These are phyloP conservation scores for Clarias macrocephalus DNA, from an alignment of 2,113 vertebrate genomes.

Conservation along the genomic window DNA sequence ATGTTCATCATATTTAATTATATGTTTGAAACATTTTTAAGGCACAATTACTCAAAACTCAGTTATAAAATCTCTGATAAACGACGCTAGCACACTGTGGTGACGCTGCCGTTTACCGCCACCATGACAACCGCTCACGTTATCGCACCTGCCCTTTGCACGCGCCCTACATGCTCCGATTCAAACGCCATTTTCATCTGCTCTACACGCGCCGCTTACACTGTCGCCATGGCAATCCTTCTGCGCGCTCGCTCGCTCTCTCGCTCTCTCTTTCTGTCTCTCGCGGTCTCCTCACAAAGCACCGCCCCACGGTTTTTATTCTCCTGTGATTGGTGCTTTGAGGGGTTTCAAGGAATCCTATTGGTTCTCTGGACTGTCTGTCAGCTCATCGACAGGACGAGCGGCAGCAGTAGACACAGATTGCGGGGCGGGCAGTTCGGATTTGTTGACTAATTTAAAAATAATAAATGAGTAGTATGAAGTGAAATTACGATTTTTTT, in stretches of 20 bases:
- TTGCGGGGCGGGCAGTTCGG: slow-evolving; percentile 41
- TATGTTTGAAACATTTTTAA: background rate
- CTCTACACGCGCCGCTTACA: background rate
- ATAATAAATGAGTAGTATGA: too few relatives aligned
- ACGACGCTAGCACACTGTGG: background rate
- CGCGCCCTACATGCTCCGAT: background rate
- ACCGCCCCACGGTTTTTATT: background rate
- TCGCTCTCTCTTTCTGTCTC: background rate
- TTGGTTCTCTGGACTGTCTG: slow-evolving; percentile 40
- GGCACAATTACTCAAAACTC: background rate
- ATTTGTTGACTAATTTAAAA: background rate
- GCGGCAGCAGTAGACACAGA: slow-evolving; percentile 47
- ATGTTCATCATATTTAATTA: background rate
- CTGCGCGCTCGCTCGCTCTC: background rate
- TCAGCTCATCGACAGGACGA: background rate
- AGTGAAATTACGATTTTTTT: background rate
- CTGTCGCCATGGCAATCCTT: slow-evolving; percentile 53
- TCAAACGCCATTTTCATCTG: slow-evolving; percentile 33
- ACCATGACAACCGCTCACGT: slow-evolving; percentile 27
- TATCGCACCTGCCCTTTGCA: slow-evolving; percentile 39
- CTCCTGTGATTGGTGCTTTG: slow-evolving; percentile 38
- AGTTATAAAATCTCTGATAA: background rate
- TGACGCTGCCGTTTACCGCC: background rate
- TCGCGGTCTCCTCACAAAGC: background rate
- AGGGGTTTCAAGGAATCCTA: background rate